These are phyloP conservation scores for Rhea pennata DNA, from an alignment of 2,113 vertebrate genomes.

Conservation along the genomic window DNA sequence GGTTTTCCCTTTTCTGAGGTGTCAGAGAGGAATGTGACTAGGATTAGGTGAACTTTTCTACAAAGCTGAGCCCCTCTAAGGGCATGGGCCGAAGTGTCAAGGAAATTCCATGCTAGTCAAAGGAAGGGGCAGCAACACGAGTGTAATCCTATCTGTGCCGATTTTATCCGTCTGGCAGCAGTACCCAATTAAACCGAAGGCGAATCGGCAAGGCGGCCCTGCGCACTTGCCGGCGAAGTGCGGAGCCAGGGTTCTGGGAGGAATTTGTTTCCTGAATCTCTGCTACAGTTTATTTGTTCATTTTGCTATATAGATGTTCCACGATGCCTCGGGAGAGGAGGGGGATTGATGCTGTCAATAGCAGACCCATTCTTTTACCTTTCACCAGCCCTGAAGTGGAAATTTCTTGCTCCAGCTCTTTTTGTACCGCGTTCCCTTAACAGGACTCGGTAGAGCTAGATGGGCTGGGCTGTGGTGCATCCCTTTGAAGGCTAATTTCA, in stretches of 20 bases:
- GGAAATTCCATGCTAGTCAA: neutral
- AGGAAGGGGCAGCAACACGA: neutral
- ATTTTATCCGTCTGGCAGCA: neutral
- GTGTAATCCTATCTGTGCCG: neutral
- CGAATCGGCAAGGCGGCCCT: conserved; percentile 37
- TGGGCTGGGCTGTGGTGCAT: neutral
- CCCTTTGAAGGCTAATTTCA: neutral
- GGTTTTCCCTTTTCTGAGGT: neutral
- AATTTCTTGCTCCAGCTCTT: conserved; percentile 12
- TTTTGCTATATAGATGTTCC: neutral
- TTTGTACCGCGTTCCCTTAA: conserved; percentile 17
- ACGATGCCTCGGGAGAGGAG: neutral
- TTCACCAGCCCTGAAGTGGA: neutral
- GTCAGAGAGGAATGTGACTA: neutral
- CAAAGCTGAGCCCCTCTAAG: neutral
- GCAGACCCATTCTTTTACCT: neutral
- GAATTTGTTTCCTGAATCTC: neutral
- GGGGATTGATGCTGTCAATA: neutral
- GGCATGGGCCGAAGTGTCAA: neutral
- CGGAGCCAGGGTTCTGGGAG: neutral
- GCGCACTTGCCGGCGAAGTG: neutral
- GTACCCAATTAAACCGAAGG: neutral
- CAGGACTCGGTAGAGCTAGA: neutral
- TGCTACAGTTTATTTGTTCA: neutral
- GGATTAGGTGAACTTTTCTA: neutral